These are phyloP conservation scores for Pituophis catenifer DNA, from an alignment of 2,113 vertebrate species.

Conservation along the genomic window DNA sequence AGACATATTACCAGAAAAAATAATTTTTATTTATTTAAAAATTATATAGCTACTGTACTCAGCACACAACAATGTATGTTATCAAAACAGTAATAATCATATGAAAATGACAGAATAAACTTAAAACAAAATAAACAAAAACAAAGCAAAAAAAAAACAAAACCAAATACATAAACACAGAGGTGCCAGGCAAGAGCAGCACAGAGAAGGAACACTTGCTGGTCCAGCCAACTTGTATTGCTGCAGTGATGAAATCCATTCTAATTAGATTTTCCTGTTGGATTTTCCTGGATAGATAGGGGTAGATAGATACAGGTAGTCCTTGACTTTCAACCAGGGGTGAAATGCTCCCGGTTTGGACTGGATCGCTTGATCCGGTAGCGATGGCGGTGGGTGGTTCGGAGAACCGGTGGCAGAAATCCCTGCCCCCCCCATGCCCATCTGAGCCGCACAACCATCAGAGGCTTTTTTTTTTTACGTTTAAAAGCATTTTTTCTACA, in stretches of 20 bases:
- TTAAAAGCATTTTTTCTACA: too few relatives aligned
- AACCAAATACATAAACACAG: not conserved
- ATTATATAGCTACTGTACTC: not conserved
- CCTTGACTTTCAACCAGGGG: too few relatives aligned
- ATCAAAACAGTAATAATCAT: not conserved
- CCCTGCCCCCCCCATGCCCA: too few relatives aligned
- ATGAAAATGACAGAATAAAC: not conserved
- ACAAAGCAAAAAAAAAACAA: not conserved
- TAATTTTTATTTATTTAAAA: not conserved
- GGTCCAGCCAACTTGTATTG: not conserved
- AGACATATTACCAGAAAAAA: not conserved
- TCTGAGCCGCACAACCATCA: too few relatives aligned
- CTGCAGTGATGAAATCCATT: not conserved
- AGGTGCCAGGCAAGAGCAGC: not conserved
- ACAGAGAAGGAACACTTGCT: not conserved
- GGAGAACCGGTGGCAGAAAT: too few relatives aligned
- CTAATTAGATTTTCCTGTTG: too few relatives aligned
- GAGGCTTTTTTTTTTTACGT: too few relatives aligned
- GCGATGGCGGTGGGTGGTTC: too few relatives aligned
- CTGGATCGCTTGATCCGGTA: too few relatives aligned
- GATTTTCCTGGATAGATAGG: too few relatives aligned
- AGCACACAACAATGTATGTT: not conserved
- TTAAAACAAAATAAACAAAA: not conserved
- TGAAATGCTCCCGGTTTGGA: too few relatives aligned
- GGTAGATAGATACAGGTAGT: too few relatives aligned